A percentile compares a stretch with the other conserved stretches of the same genome.
These are phyloP conservation scores for Stegana nigrithorax DNA, from an alignment of 2,888 invertebrate species.

Conservation along the genomic window DNA sequence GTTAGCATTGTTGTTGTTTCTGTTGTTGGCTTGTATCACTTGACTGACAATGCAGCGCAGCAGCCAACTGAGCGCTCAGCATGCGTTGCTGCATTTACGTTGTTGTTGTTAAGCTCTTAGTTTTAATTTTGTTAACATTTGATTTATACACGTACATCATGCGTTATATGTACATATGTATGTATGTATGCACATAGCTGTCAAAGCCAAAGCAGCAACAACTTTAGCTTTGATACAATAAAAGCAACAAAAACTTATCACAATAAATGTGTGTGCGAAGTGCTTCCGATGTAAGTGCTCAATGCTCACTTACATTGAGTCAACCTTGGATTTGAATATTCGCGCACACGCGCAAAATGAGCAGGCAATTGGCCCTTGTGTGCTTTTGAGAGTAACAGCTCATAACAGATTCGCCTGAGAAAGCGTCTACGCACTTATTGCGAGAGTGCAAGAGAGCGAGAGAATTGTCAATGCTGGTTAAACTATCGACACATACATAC, in stretches of 20 bases:
- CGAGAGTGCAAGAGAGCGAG: background rate
- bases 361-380: background rate
- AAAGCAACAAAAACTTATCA: background rate
- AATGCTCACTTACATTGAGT: constrained; percentile 43
- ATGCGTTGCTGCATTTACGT: background rate
- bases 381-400: too few relatives aligned
- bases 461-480: background rate
- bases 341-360: constrained; percentile 1
- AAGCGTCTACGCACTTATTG: too few relatives aligned
- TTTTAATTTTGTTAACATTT: background rate
- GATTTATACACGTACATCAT: background rate
- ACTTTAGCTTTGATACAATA: too few relatives aligned
- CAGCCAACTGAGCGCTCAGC: background rate
- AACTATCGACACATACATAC: background rate
- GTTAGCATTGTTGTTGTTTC: background rate
- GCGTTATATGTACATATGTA: constrained; percentile 1
- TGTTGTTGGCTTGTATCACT: background rate
- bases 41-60: background rate
- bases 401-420: too few relatives aligned
- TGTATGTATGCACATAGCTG: background rate
- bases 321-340: constrained; percentile 8
- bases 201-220: background rate
- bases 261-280: constrained; percentile 30
- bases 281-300: constrained; percentile 51
- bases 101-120: background rate